Conservation (phyloP, 2,113 vertebrate species). For the Callithrix jacchus region DNA sequence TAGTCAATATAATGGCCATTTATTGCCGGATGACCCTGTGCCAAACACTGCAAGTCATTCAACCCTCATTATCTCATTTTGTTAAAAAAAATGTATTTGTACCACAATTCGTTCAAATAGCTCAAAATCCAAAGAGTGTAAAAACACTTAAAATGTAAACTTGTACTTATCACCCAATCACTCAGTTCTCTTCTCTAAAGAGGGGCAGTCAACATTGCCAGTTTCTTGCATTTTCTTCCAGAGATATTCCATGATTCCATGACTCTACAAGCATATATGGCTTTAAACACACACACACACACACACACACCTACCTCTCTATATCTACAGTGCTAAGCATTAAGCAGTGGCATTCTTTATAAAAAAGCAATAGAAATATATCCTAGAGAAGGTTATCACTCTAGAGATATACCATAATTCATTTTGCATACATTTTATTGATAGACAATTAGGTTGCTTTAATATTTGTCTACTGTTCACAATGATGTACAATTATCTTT, state of each 20-base stretch:
- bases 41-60: not conserved
- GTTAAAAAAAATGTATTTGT: not conserved
- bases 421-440: not conserved
- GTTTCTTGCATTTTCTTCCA: not conserved
- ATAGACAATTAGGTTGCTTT: not conserved
- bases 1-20: not conserved
- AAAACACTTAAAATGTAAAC: not conserved
- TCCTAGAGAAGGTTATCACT: not conserved
- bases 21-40: not conserved
- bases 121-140: not conserved
- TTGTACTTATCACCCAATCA: not conserved
- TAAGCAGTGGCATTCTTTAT: not conserved
- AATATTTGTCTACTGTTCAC: not conserved
- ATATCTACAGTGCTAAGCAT: not conserved
- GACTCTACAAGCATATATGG: not conserved
- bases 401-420: not conserved
- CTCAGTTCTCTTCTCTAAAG: not conserved
- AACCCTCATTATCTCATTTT: not conserved
- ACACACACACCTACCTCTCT: not conserved
- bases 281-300: not conserved
- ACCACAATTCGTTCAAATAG: not conserved
- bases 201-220: not conserved
- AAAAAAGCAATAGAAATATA: not conserved
- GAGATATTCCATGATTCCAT: not conserved
- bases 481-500: not conserved